phyloP scores from a whole-genome alignment of 2,888 invertebrate species.

The Aphelenchoides bicaudatus region DNA sequence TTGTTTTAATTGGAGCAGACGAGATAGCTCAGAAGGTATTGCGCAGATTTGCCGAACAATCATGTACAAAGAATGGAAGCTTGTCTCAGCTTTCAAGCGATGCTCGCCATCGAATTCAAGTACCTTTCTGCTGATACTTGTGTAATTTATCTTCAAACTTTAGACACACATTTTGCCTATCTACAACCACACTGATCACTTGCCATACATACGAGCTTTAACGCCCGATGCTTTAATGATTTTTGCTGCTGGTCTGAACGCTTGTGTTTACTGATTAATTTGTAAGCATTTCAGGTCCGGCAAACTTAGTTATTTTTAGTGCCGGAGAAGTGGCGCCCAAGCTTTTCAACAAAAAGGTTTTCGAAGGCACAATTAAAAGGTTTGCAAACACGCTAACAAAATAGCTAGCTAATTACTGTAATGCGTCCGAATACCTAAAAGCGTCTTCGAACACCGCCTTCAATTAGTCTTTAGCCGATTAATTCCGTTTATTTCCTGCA shows the following conservation, averaged over 20 bases:
- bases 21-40: slow-evolving; percentile 22
- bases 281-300: too few species aligned
- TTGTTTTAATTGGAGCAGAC: slow-evolving; percentile 33
- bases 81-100: too few species aligned
- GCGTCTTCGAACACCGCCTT: too few species aligned
- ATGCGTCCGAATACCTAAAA: too few species aligned
- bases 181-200: slow-evolving; percentile 28
- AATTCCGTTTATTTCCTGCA: too few species aligned
- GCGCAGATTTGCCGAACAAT: slow-evolving; percentile 21
- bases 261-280: too few species aligned
- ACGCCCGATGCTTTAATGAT: slow-evolving; percentile 37
- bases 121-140: too few species aligned
- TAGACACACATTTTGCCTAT: slow-evolving; percentile 28
- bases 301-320: slow-evolving; percentile 36
- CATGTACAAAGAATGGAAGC: slow-evolving; percentile 18
- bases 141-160: too few species aligned
- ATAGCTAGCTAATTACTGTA: too few species aligned
- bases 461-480: too few species aligned
- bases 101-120: too few species aligned
- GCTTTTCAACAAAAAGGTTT: slow-evolving; percentile 45
- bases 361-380: slow-evolving; percentile 48
- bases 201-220: slow-evolving; percentile 25
- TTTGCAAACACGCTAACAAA: too few species aligned
- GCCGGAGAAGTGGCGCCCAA: slow-evolving; percentile 39
- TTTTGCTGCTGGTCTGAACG: slow-evolving; percentile 29